phyloP scores from a whole-genome alignment of 92 coral and sea anemone genomes.

The Zoanthus sociatus region DNA sequence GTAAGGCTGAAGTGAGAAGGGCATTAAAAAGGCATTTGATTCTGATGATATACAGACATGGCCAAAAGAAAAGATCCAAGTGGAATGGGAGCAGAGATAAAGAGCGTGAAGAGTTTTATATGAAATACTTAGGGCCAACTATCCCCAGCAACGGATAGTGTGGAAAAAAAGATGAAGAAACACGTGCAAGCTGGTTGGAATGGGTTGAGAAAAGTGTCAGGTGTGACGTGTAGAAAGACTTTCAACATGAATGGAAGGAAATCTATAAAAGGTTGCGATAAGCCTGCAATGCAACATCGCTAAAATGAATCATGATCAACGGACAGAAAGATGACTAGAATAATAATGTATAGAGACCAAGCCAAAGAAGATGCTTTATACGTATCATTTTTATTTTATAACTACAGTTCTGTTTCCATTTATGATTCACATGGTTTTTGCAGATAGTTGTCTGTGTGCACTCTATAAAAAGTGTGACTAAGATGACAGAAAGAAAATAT shows the following conservation, averaged over 20 bases:
- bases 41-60: no score
- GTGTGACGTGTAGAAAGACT: neutral
- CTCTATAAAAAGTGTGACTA: neutral
- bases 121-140: no score
- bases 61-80: no score
- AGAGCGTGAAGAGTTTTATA: no score
- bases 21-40: no score
- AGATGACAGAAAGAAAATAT: neutral
- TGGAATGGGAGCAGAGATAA: no score
- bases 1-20: no score
- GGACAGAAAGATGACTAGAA: slow-evolving; percentile 6
- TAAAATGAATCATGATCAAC: slow-evolving; percentile 9
- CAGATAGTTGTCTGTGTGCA: neutral
- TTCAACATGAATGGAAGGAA: neutral
- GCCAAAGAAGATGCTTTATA: neutral
- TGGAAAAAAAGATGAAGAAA: no score
- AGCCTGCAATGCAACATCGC: neutral
- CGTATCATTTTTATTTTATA: neutral
- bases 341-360: neutral
- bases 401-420: neutral
- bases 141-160: no score
- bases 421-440: neutral
- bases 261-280: no score
- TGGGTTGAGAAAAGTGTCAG: no score
- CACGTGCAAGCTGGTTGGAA: no score